phyloP scores from a whole-genome alignment of 37 sponge, comb jelly and placozoan genomes.

The Tethya wilhelma region DNA sequence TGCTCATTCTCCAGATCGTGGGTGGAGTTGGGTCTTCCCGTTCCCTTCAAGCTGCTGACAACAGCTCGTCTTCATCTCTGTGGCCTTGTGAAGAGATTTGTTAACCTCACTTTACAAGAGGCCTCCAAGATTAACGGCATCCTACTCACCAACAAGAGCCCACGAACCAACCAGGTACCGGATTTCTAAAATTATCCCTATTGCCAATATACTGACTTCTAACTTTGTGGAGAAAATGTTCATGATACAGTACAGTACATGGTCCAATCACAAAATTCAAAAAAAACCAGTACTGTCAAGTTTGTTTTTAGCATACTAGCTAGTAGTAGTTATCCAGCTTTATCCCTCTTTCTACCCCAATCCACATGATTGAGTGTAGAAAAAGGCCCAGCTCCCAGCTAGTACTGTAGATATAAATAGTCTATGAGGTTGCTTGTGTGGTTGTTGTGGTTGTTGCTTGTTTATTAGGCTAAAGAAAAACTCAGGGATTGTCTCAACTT shows the following conservation, averaged over 20 bases:
- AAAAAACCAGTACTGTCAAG: too few species aligned
- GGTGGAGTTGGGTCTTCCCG: conserved; percentile 32
- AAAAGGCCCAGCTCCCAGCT: too few species aligned
- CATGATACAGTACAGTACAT: too few species aligned
- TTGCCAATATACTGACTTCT: background rate
- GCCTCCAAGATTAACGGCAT: conserved; percentile 37
- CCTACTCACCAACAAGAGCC: conserved; percentile 42
- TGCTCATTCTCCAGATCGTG: conserved; percentile 25
- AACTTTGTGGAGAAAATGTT: too few species aligned
- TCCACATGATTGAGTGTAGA: too few species aligned
- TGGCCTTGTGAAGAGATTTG: conserved; percentile 22
- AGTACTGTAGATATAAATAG: too few species aligned
- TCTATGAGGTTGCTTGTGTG: too few species aligned
- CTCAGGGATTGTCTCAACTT: conserved; percentile 34
- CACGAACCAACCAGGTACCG: conserved; percentile 21
- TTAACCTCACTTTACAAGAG: conserved; percentile 2
- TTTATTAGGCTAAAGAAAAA: conserved; percentile 40
- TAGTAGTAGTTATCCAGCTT: too few species aligned
- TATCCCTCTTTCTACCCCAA: too few species aligned
- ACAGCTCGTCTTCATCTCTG: conserved; percentile 25
- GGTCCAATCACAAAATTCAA: too few species aligned
- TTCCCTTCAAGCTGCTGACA: conserved; percentile 7
- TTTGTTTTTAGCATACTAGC: too few species aligned
- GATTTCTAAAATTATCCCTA: background rate
- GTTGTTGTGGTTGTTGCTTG: background rate